These are phyloP conservation scores for Drosophila lutescens DNA, from an alignment of 2,888 invertebrate genomes.

Conservation along the genomic window DNA sequence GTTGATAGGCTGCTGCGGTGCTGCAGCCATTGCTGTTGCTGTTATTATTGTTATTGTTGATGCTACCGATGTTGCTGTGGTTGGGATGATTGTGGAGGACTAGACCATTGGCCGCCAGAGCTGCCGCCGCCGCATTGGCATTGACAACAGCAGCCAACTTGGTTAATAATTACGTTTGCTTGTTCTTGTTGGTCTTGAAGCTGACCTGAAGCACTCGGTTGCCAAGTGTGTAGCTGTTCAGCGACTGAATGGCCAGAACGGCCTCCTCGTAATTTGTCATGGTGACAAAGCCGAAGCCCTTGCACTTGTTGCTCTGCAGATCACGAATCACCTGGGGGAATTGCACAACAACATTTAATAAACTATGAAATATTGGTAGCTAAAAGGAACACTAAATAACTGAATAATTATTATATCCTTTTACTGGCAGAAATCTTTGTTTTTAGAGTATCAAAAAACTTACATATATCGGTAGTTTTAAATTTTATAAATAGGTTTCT, in stretches of 20 bases:
- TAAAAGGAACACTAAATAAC: too few species aligned
- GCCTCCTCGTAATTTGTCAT: constrained; percentile 99
- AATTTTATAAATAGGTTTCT: too few species aligned
- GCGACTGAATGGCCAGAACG: constrained; percentile 96
- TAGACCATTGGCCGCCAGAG: constrained; percentile 71
- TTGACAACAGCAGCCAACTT: constrained; percentile 83
- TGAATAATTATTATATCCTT: too few species aligned
- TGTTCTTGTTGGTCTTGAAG: constrained; percentile 97
- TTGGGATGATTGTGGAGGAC: constrained; percentile 57
- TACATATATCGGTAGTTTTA: too few species aligned
- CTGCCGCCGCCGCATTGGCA: constrained; percentile 76
- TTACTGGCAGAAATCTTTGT: too few species aligned
- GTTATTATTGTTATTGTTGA: constrained; percentile 44
- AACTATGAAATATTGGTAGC: too few species aligned
- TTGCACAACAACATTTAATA: background rate
- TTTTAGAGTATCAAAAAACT: too few species aligned
- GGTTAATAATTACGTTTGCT: constrained; percentile 85
- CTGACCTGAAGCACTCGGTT: constrained; percentile 98
- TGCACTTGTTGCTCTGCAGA: constrained; percentile 98
- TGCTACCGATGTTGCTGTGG: constrained; percentile 42
- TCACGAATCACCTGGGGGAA: constrained; percentile 91
- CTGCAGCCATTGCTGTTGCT: constrained; percentile 23
- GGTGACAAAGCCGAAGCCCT: constrained; percentile 98
- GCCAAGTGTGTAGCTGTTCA: constrained; percentile 97
- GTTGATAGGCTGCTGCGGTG: constrained; percentile 1